Evolutionary conservation across 2,888 invertebrate genomes (phyloP), one percentile per base, ranked within the genome.

Genomic region (Andrena flavipes): DNA sequence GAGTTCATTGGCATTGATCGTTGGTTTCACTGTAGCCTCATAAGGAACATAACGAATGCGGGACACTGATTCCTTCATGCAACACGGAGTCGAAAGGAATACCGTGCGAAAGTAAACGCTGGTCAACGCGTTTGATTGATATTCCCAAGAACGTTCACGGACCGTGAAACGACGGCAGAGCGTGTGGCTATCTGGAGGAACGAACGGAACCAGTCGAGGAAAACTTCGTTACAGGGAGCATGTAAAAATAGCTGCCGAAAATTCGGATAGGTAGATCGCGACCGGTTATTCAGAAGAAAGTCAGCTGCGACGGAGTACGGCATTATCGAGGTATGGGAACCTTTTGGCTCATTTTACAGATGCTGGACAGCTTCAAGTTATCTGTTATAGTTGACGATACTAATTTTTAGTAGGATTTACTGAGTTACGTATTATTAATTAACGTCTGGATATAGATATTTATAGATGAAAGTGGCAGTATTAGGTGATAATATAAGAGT

Each of bases 1-100:
- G 65, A 62, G 82, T 85, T 88, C 84, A 81, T 77, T 80, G 77
- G 70, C 79, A 85, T 71, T 62, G 56, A 48, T 48, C 62, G 67
- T 23, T 30, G 73, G 84, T 74, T 80, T 81, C 78, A 23, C 63
- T 59, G 68, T 29, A 51, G 54, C 8, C 69, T 76, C 71, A 63
- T 70, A 65, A 73, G 65, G 63, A 60, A 72, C 59, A 74, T 76
- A 72, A 10, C 26, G 56, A 74, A 73, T 77, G 69, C 33, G 48
- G 56, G 7, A 20, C 75, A 67, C n/a, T 33, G 75, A 80, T 70
- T 79, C 75, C 60, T 63, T 42, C 29, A 49, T 30, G 77, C 33
- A 67, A 33, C 49, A 60, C 42, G 33, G 65, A 29, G 62, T 26
- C 70, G 71, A 30, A 51, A 76, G 70, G 60, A 74, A 67, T 49